These are phyloP conservation scores for Alloscopus bannaensis DNA, from an alignment of 2,888 invertebrate species.

Conservation along the genomic window DNA sequence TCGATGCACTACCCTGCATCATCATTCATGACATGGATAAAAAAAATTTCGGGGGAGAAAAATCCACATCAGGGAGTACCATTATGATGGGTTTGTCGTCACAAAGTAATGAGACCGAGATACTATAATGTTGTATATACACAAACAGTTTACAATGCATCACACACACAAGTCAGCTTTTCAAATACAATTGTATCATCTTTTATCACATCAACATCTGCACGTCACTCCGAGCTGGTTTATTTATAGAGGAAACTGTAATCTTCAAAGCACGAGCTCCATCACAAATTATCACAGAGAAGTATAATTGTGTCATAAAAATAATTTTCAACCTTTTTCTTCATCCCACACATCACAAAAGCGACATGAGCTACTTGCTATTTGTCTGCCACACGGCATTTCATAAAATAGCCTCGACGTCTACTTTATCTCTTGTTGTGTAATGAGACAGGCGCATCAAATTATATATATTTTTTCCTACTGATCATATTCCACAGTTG, in stretches of 20 bases:
- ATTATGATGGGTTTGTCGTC: background rate
- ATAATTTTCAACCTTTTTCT: background rate
- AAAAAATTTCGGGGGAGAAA: background rate
- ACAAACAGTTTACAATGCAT: too few relatives aligned
- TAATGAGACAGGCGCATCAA: slow-evolving; percentile 4
- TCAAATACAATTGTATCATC: background rate
- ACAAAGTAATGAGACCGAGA: too few relatives aligned
- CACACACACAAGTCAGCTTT: background rate
- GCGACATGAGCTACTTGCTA: background rate
- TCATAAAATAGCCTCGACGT: background rate
- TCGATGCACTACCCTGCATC: background rate
- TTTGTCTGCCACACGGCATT: background rate
- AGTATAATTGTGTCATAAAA: slow-evolving; percentile 15
- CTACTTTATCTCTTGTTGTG: background rate
- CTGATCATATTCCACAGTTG: background rate
- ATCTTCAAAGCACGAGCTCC: slow-evolving; percentile 41
- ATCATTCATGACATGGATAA: background rate
- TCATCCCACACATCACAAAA: background rate
- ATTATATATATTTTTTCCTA: background rate
- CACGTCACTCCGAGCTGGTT: background rate
- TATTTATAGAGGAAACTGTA: slow-evolving; percentile 23
- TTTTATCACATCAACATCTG: background rate
- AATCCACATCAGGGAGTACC: background rate
- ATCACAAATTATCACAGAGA: background rate
- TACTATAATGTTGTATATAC: too few relatives aligned